Percentiles rank a stretch among this genome's conserved stretches.
Evolutionary conservation across 2,797 vertebrate species (phyloP).

Genomic region (Microctenopoma steveboyesi): DNA sequence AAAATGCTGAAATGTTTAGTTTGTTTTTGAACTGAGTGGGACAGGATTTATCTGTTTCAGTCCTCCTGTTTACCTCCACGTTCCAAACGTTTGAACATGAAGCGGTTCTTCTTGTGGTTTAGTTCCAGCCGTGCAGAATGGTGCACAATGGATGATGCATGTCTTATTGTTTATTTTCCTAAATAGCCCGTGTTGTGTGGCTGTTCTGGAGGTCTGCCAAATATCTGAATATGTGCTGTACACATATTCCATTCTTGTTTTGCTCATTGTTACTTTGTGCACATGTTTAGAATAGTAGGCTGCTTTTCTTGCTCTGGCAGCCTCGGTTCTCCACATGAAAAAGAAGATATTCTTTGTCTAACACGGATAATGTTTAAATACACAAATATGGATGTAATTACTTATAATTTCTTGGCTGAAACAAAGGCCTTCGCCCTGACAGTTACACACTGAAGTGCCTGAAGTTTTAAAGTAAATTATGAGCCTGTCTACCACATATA

Average conservation of each 20-base stretch:
- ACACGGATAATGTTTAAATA: constrained; percentile 49
- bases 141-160: constrained; percentile 77
- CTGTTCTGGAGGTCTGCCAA: constrained; percentile 63
- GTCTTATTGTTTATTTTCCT: constrained; percentile 73
- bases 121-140: constrained; percentile 45
- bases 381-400: constrained; percentile 40
- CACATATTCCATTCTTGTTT: constrained; percentile 50
- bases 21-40: constrained; percentile 1
- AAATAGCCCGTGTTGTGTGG: constrained; percentile 63
- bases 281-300: constrained; percentile 37
- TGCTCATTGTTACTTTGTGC: constrained; percentile 54
- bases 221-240: constrained; percentile 53
- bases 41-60: constrained; percentile 15
- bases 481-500: neutral
- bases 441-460: constrained; percentile 23
- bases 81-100: constrained; percentile 38
- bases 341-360: constrained; percentile 59
- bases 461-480: constrained; percentile 2
- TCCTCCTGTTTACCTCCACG: constrained; percentile 23
- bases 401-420: constrained; percentile 12
- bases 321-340: constrained; percentile 36
- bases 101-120: constrained; percentile 50
- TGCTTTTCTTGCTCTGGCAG: constrained; percentile 29
- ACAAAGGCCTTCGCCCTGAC: constrained; percentile 16
- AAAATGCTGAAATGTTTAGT: neutral